These are phyloP conservation scores for Dasyornis broadbenti DNA, from an alignment of 2,113 vertebrate species.

Conservation along the genomic window DNA sequence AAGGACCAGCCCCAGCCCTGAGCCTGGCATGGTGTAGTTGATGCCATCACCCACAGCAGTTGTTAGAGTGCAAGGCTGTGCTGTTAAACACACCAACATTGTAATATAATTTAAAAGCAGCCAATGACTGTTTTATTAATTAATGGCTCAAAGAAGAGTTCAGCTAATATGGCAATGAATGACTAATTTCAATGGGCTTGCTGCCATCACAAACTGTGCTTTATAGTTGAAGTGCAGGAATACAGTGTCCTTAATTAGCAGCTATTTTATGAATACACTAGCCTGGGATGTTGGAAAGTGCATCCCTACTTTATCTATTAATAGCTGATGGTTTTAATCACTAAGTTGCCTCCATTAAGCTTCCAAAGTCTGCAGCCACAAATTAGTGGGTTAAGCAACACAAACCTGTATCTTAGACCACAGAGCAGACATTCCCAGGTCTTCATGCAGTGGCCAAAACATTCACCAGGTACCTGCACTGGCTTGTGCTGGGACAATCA, in stretches of 20 bases:
- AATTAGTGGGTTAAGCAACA: background rate
- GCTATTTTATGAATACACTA: conserved; percentile 14
- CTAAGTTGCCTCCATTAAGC: background rate
- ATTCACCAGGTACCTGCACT: background rate
- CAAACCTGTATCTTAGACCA: background rate
- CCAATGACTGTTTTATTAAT: conserved; percentile 62
- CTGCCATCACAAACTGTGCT: conserved; percentile 40
- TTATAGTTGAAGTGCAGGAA: conserved; percentile 35
- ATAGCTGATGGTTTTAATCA: background rate
- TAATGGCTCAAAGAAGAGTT: conserved; percentile 60
- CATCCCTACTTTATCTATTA: background rate
- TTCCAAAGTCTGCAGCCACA: background rate
- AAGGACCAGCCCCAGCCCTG: background rate
- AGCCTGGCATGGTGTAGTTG: background rate
- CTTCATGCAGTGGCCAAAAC: background rate
- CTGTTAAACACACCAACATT: background rate
- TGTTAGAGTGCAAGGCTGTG: background rate
- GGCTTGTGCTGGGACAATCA: background rate
- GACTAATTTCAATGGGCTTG: conserved; percentile 47
- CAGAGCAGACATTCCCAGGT: background rate
- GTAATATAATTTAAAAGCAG: conserved; percentile 55
- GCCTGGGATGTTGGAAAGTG: background rate
- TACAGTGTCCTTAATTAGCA: conserved; percentile 56
- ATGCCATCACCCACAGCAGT: background rate
- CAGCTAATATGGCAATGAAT: conserved; percentile 54